Evolutionary conservation across 2,888 invertebrate genomes (phyloP), one percentile per base, ranked within the genome.

Genomic region (Gibbula magus): DNA sequence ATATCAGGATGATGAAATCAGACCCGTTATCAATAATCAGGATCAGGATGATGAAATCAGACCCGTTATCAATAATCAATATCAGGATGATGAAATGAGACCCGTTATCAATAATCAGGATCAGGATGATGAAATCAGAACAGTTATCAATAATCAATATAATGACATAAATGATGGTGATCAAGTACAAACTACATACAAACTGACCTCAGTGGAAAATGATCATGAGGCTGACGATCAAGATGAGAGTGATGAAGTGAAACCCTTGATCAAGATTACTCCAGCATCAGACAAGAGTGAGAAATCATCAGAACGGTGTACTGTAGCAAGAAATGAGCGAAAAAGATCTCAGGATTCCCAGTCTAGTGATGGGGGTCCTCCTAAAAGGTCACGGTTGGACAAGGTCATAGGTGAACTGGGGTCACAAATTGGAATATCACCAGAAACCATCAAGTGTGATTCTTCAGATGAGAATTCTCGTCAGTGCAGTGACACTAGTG

Each of bases 321-420:
- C 35, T 45, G 7, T n/a, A 29, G 73, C 79, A 39, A 82, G 75
- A 67, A 78, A 75, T 80, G 75, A 77, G 73, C 66, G 51, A 35
- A 77, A 75, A 75, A 54, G 78, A 32, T 29, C 61, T 51, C 25
- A 29, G 67, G 20, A 51, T 13, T 54, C 39, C 66, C 75, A 75
- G 20, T n/a, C 54, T 74, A 86, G 85, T 54, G 78, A 85, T 32
- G 86, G 86, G 80, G 78, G 86, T 67, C 84, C 87, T 53, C 81
- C 82, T 1, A 89, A 89, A 78, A 79, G 88, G 29, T 85, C 88
- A 54, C 79, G 85, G 56, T 75, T 88, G 51, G 87, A 87, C 78
- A 78, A 84, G 53, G 82, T 87, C 22, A 88, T 87, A 20, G 86
- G 87, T 18, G 86, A 88, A 77, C 80, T 86, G 22, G 88, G 86